Evolutionary conservation across 2,888 invertebrate species (phyloP).

Genomic region (Clivina fossor): DNA sequence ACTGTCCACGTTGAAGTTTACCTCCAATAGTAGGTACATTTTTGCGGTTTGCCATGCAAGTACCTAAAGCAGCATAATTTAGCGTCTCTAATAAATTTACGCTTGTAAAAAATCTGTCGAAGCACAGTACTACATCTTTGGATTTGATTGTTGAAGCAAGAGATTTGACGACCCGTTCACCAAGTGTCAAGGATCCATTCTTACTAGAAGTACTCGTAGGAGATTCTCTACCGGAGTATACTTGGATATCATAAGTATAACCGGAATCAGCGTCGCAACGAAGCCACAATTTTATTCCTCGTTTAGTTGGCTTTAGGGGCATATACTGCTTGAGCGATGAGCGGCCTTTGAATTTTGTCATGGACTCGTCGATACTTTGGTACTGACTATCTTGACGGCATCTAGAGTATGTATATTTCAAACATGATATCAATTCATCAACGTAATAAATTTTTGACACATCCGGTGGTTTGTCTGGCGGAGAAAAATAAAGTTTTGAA

Average conservation of each 20-base stretch:
- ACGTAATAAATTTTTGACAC: constrained; percentile 26
- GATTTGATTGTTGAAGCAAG: constrained; percentile 19
- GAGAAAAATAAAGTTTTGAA: constrained; percentile 29
- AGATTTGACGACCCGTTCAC: constrained; percentile 40
- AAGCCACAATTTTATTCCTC: constrained; percentile 39
- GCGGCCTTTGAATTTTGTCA: constrained; percentile 35
- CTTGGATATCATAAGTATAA: constrained; percentile 41
- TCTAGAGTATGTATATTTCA: constrained; percentile 32
- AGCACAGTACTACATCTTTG: constrained; percentile 28
- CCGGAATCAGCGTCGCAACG: constrained; percentile 39
- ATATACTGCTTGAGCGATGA: constrained; percentile 39
- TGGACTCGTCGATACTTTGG: constrained; percentile 34
- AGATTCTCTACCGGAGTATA: constrained; percentile 42
- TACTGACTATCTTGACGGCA: constrained; percentile 23
- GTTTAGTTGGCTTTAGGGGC: constrained; percentile 39
- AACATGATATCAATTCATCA: constrained; percentile 30
- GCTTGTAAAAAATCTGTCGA: constrained; percentile 32
- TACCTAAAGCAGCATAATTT: constrained; percentile 30
- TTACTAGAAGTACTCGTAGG: no score
- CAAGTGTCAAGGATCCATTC: constrained; percentile 37
- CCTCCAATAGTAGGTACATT: constrained; percentile 24
- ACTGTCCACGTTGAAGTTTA: constrained; percentile 25
- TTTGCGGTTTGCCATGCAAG: constrained; percentile 24
- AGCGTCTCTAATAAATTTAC: constrained; percentile 28
- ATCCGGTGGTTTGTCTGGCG: constrained; percentile 29